Percentiles rank a stretch among this genome's conserved stretches.
Evolutionary conservation across 2,888 invertebrate species (phyloP).

Genomic region (Asteroscopus sphinx): DNA sequence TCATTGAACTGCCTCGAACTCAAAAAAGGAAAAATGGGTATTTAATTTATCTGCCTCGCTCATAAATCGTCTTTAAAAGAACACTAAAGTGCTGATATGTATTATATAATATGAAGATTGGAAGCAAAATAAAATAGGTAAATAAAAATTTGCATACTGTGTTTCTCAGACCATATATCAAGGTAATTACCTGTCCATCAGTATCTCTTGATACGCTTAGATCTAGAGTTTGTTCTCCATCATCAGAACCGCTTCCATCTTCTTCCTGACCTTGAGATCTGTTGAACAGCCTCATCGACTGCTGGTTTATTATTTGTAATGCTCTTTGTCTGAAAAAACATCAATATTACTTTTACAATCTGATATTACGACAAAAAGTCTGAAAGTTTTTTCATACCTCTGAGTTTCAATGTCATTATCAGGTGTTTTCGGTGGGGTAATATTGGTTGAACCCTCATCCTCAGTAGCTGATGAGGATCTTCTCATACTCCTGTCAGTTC

Average conservation of each 20-base stretch:
- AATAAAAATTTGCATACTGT: constrained; percentile 33
- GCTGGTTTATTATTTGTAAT: constrained; percentile 84
- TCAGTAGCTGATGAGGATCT: constrained; percentile 87
- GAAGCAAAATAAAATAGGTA: constrained; percentile 14
- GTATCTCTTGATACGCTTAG: constrained; percentile 86
- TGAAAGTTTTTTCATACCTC: constrained; percentile 65
- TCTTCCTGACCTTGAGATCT: constrained; percentile 82
- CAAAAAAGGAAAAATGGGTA: constrained; percentile 45
- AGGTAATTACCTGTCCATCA: constrained; percentile 82
- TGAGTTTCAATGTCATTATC: constrained; percentile 85
- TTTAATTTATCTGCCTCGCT: constrained; percentile 35
- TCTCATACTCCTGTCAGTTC: constrained; percentile 77
- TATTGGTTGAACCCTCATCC: constrained; percentile 86
- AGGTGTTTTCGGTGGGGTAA: constrained; percentile 87
- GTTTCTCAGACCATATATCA: constrained; percentile 6
- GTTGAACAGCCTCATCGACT: constrained; percentile 83
- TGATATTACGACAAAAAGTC: background rate
- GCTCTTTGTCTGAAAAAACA: constrained; percentile 82
- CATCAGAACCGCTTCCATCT: constrained; percentile 86
- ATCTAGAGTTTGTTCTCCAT: constrained; percentile 87
- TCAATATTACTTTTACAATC: constrained; percentile 9
- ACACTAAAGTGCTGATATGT: constrained; percentile 40
- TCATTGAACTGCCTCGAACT: constrained; percentile 42
- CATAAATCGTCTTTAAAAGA: constrained; percentile 36
- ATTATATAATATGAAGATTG: constrained; percentile 31